Base-by-base conservation (phyloP, 1,140 invertebrate genomes). In the Pseudoatta argentina region DNA sequence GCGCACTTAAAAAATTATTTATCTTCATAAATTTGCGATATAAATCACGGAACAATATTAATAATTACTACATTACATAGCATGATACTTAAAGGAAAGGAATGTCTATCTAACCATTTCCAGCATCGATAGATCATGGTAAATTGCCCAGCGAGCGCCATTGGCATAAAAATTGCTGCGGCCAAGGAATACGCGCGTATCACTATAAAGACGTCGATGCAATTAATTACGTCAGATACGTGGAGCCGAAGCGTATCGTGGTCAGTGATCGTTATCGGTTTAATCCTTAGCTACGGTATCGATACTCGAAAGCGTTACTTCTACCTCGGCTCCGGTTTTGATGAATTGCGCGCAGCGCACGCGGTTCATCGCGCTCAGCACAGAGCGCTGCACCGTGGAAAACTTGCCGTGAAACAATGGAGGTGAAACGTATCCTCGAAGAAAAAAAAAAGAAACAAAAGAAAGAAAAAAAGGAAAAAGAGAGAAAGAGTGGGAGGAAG, bases 331-430 rank as follows among this genome's bases (percentile, higher is more conserved):
- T 57, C 10, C 44, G 39, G 39, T 48, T 64, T 76, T 85, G 63
- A 87, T 87, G 51, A 89, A 89, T 87, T 82, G 86, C 72, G 64
- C n/a, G 64, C 24, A 21, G n/a, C 39, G 16, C 30, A n/a, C 53
- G 63, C 71, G 88, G 53, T 88, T 83, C 81, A 30, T 64, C 55
- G 85, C 59, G 67, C 75, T 27, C 81, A 30, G 24, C 39, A 24
- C 24, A 24, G 61, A 72, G 77, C 72, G 86, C 63, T 53, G 72
- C 57, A 87, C 63, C 55, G 85, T 59, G 75, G 73, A 75, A 75
- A 88, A 48, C 51, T 78, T 59, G 73, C 66, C 71, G 61, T 76
- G 75, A 85, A 85, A 85, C 82, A 78, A 85, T 53, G 73, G 55
- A 73, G 67, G 44, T 61, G 77, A 55, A 79, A 67, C n/a, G 55